phyloP scores from a whole-genome alignment of 2,888 invertebrate species.

The Myopa tessellatipennis region DNA sequence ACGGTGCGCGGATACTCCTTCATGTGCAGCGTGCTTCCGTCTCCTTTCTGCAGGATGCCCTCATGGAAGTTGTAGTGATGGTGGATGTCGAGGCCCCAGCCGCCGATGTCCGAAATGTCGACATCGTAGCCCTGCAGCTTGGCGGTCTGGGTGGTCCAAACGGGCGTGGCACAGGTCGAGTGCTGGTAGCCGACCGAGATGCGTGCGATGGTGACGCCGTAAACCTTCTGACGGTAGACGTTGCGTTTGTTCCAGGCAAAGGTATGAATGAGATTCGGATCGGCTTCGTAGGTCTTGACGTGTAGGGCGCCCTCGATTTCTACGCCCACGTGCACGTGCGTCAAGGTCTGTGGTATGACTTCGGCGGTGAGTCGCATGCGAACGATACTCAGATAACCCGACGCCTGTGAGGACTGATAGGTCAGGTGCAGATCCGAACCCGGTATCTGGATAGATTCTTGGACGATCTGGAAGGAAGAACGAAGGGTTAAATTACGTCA shows the following conservation, averaged over 20 bases:
- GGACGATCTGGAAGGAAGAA: constrained; percentile 80
- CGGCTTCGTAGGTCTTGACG: constrained; percentile 94
- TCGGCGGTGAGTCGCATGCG: constrained; percentile 88
- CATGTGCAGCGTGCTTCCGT: constrained; percentile 93
- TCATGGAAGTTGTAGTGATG: constrained; percentile 99
- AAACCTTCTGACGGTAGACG: constrained; percentile 96
- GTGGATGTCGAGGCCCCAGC: constrained; percentile 98
- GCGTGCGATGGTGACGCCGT: constrained; percentile 87
- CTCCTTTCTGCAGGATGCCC: constrained; percentile 97
- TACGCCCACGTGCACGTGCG: constrained; percentile 90
- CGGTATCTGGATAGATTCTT: constrained; percentile 93
- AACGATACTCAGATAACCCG: constrained; percentile 93
- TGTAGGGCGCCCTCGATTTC: constrained; percentile 94
- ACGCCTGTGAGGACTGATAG: constrained; percentile 94
- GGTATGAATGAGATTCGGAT: constrained; percentile 92
- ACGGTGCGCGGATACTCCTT: constrained; percentile 92
- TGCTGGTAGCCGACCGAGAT: constrained; percentile 96
- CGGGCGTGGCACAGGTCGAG: constrained; percentile 83
- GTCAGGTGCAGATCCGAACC: constrained; percentile 93
- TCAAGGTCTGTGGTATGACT: constrained; percentile 81
- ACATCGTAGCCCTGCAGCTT: constrained; percentile 96
- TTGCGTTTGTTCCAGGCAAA: constrained; percentile 99
- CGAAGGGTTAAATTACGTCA: neutral
- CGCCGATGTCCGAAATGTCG: constrained; percentile 95
- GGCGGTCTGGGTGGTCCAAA: constrained; percentile 96